These are phyloP conservation scores for Lomographa bimaculata DNA, from an alignment of 2,888 invertebrate genomes.

Conservation along the genomic window DNA sequence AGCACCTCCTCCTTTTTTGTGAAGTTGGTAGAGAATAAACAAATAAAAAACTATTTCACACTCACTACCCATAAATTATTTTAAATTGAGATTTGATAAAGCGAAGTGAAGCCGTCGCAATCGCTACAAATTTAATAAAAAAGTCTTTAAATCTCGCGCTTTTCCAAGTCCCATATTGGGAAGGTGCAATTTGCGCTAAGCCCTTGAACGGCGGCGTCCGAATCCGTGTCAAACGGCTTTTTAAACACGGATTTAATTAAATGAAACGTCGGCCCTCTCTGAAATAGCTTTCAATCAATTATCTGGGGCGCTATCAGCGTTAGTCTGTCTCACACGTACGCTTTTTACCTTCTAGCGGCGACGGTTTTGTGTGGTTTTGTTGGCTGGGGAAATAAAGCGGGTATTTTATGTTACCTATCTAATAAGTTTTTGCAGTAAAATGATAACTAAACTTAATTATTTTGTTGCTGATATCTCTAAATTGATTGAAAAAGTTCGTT, in stretches of 20 bases:
- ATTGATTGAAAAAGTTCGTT: too few relatives aligned
- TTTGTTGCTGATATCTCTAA: too few relatives aligned
- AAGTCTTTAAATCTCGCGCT: slow-evolving; percentile 6
- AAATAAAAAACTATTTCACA: too few relatives aligned
- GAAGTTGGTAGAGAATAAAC: too few relatives aligned
- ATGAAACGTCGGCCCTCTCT: slow-evolving; percentile 33
- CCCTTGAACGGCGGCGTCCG: slow-evolving; percentile 13
- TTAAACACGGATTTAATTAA: slow-evolving; percentile 43
- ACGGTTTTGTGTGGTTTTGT: not conserved
- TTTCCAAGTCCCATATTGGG: slow-evolving; percentile 6
- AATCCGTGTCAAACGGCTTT: slow-evolving; percentile 32
- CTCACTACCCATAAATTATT: too few relatives aligned
- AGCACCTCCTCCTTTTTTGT: too few relatives aligned
- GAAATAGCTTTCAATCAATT: slow-evolving; percentile 43
- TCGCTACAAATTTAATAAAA: too few relatives aligned
- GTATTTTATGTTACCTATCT: not conserved
- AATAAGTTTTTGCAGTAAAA: too few relatives aligned
- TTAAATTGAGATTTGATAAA: too few relatives aligned
- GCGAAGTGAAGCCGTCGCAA: too few relatives aligned
- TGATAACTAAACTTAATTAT: too few relatives aligned
- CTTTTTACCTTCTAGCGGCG: slow-evolving; percentile 21
- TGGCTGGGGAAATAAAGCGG: not conserved
- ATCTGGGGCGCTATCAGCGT: slow-evolving; percentile 27
- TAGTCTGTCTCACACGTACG: slow-evolving; percentile 35
- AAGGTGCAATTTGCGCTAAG: slow-evolving; percentile 15